Evolutionary conservation across 2,888 invertebrate genomes (phyloP).

Genomic region (Drosophila robusta): DNA sequence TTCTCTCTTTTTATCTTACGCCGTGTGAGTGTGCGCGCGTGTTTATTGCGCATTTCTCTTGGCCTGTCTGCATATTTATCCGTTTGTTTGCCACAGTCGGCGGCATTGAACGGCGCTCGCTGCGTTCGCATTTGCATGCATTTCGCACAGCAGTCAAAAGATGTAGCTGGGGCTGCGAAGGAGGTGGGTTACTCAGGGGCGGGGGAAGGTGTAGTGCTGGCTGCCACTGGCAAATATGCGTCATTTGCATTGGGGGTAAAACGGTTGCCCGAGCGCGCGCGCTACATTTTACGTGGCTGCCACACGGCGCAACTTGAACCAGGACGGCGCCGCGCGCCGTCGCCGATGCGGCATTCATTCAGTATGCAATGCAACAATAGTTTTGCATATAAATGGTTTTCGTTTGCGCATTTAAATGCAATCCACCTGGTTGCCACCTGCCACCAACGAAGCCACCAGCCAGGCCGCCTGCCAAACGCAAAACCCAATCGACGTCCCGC

Average conservation of each 20-base stretch:
- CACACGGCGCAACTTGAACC: conserved; percentile 11
- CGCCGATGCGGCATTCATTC: conserved; percentile 73
- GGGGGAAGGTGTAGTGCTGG: conserved; percentile 11
- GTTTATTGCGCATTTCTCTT: conserved; percentile 76
- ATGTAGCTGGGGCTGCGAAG: conserved; percentile 39
- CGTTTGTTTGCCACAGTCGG: conserved; percentile 68
- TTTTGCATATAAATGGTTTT: conserved; percentile 84
- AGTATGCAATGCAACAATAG: conserved; percentile 82
- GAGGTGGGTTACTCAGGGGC: neutral
- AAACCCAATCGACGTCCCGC: conserved; percentile 60
- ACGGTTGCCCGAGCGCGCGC: conserved; percentile 61
- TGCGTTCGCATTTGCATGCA: conserved; percentile 77
- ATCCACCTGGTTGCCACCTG: conserved; percentile 53
- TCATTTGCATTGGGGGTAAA: conserved; percentile 82
- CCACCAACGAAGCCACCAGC: conserved; percentile 6
- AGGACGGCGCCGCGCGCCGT: conserved; percentile 4
- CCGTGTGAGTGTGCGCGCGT: conserved; percentile 48
- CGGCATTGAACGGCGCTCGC: conserved; percentile 66
- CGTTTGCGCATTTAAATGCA: conserved; percentile 82
- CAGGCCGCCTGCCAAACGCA: conserved; percentile 27
- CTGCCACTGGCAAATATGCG: conserved; percentile 69
- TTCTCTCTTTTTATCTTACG: conserved; percentile 6
- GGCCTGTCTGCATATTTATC: conserved; percentile 72
- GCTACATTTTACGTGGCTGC: conserved; percentile 55
- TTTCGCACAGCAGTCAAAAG: conserved; percentile 74